Evolutionary conservation across 2,113 vertebrate species (phyloP).

Genomic region (Crypturellus undulatus): DNA sequence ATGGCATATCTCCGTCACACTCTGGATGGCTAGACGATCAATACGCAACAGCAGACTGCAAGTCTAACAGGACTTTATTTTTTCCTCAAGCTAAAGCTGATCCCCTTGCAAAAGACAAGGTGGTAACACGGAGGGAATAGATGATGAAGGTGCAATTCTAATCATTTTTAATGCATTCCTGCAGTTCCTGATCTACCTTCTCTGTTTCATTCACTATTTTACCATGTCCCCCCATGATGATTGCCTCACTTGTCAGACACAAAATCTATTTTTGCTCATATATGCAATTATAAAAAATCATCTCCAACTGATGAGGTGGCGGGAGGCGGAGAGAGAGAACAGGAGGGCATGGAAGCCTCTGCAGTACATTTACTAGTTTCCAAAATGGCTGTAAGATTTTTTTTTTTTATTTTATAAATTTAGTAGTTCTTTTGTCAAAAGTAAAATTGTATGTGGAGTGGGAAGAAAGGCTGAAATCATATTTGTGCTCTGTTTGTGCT

Average conservation of each 20-base stretch:
- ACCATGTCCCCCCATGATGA: not conserved
- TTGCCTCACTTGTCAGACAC: not conserved
- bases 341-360: not conserved
- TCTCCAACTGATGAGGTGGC: not conserved
- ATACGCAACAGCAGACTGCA: not conserved
- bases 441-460: not conserved
- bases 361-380: not conserved
- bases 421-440: not conserved
- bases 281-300: not conserved
- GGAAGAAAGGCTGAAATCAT: not conserved
- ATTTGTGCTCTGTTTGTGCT: not conserved
- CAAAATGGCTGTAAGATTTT: not conserved
- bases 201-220: not conserved
- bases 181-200: not conserved
- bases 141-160: not conserved
- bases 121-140: fast-evolving
- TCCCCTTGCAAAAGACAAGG: not conserved
- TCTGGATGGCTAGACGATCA: not conserved
- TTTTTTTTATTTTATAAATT: not conserved
- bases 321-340: not conserved
- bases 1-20: not conserved
- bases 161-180: not conserved
- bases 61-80: not conserved
- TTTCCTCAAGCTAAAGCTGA: not conserved
- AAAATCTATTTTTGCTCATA: not conserved